Evolutionary conservation across 2,888 invertebrate species (phyloP).

Genomic region (Cacoxenus indagator): DNA sequence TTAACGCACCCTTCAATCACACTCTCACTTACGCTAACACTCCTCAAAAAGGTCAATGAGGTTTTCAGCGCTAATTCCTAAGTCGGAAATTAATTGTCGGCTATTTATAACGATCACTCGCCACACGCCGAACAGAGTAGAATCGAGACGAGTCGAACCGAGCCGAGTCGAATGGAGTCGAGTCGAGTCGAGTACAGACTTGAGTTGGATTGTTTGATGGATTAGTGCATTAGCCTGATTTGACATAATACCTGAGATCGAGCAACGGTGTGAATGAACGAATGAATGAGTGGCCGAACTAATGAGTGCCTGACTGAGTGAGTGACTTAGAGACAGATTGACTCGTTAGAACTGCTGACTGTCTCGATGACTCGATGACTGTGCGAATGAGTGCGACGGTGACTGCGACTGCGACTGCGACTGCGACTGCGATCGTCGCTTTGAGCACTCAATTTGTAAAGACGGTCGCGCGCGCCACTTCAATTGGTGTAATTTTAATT

Average conservation of each 20-base stretch:
- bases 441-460: background rate
- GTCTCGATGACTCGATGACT: background rate
- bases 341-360: too few species aligned
- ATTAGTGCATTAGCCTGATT: constrained; percentile 1
- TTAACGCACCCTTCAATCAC: too few species aligned
- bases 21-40: too few species aligned
- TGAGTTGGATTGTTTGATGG: background rate
- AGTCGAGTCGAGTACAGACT: background rate
- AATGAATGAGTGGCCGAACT: too few species aligned
- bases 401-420: background rate
- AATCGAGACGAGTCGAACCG: background rate
- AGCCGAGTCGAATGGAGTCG: background rate
- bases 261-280: background rate
- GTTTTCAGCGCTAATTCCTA: background rate
- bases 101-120: constrained; percentile 1
- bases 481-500: background rate
- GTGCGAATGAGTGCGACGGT: background rate
- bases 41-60: too few species aligned
- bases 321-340: background rate
- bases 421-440: background rate
- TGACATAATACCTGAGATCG: constrained; percentile 1
- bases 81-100: constrained; percentile 6
- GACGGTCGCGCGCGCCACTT: background rate
- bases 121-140: background rate
- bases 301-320: background rate